Evolutionary conservation across 1,140 invertebrate genomes (phyloP).

Genomic region (Aphelenchoides fujianensis): DNA sequence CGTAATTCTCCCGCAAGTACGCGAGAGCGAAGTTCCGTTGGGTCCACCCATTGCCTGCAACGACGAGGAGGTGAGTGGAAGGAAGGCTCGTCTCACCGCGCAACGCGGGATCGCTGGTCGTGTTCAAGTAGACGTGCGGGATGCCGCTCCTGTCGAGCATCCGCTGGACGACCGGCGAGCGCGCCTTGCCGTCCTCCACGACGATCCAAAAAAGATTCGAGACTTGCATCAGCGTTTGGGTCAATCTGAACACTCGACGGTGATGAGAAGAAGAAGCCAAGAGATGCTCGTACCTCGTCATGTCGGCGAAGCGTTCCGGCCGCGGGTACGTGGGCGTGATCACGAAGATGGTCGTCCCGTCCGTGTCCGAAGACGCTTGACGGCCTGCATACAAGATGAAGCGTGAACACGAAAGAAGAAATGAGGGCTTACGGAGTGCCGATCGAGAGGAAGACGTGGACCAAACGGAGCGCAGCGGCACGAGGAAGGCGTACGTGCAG

Average conservation of each 20-base stretch:
- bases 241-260: slow-evolving; percentile 18
- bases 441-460: no score
- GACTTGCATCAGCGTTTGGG: slow-evolving; percentile 31
- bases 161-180: slow-evolving; percentile 17
- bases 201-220: slow-evolving; percentile 28
- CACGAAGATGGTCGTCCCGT: slow-evolving; percentile 64
- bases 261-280: slow-evolving; percentile 3
- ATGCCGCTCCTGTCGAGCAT: slow-evolving; percentile 23
- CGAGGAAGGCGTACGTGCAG: background rate
- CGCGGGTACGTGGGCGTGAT: slow-evolving; percentile 87
- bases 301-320: slow-evolving; percentile 86
- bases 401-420: no score
- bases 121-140: slow-evolving; percentile 28
- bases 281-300: slow-evolving; percentile 69
- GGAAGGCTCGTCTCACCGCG: no score
- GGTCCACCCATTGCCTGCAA: slow-evolving; percentile 50
- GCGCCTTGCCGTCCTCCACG: slow-evolving; percentile 26
- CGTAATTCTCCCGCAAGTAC: slow-evolving; percentile 75
- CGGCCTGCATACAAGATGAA: no score
- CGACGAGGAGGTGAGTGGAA: no score
- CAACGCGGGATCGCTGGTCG: slow-evolving; percentile 6
- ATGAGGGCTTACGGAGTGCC: no score
- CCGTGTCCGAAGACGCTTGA: background rate
- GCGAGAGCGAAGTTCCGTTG: slow-evolving; percentile 77
- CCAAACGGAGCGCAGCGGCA: slow-evolving; percentile 7